Evolutionary conservation across 2,113 vertebrate species (phyloP).

Genomic region (Micromys minutus): DNA sequence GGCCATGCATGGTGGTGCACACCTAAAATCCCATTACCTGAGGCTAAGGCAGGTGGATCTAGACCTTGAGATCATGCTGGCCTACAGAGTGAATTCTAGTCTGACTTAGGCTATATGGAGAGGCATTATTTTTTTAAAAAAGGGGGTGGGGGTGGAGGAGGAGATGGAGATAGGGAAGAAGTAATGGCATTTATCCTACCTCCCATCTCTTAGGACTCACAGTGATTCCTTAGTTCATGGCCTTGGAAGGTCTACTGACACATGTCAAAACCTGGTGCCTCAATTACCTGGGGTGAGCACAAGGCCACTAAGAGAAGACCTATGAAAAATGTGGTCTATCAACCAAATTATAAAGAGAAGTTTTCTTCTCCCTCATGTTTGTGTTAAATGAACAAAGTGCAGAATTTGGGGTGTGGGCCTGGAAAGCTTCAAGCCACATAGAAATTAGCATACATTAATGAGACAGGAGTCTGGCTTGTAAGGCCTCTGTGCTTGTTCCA

Average conservation of each 20-base stretch:
- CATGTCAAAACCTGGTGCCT: neutral
- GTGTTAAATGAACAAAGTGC: neutral
- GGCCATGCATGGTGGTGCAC: neutral
- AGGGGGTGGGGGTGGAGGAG: accelerated
- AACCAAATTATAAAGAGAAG: neutral
- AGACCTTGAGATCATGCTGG: too few relatives aligned
- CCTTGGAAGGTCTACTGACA: neutral
- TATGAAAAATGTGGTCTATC: neutral
- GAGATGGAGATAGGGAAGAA: neutral
- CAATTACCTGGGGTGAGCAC: neutral
- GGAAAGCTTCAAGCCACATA: neutral
- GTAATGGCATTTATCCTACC: neutral
- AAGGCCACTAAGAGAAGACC: too few relatives aligned
- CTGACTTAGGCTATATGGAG: neutral
- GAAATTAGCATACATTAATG: neutral
- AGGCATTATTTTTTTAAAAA: neutral
- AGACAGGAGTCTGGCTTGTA: neutral
- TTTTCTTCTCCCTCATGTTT: neutral
- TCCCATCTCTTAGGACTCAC: accelerated
- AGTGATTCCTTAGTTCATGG: accelerated
- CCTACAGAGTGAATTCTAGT: neutral
- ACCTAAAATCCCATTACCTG: neutral
- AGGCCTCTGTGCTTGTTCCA: neutral
- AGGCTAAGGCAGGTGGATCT: neutral
- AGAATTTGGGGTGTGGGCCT: neutral